A percentile compares a stretch with the other conserved stretches of the same genome.
Evolutionary conservation across 2,113 vertebrate species (phyloP).

Genomic region (Pundamilia nyererei): DNA sequence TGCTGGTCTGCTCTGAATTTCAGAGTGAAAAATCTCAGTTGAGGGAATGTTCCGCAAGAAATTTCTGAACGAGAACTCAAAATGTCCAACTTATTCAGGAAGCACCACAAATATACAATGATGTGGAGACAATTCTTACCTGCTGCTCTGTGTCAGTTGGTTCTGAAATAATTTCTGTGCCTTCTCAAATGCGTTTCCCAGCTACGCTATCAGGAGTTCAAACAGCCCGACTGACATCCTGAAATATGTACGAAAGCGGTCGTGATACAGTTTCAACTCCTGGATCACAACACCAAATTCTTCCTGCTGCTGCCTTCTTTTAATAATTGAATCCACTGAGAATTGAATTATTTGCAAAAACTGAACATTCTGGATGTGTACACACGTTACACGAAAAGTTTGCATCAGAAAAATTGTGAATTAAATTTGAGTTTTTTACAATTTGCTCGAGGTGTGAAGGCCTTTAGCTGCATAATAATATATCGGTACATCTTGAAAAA

Average conservation of each 20-base stretch:
- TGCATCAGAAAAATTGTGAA: neutral
- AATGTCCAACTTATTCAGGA: neutral
- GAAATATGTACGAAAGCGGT: neutral
- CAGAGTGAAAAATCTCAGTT: neutral
- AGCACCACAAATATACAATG: neutral
- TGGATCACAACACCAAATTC: neutral
- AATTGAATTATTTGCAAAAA: neutral
- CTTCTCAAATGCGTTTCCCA: neutral
- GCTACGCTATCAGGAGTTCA: neutral
- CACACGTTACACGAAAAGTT: neutral
- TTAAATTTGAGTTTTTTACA: neutral
- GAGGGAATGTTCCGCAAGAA: rapidly evolving
- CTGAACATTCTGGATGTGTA: neutral
- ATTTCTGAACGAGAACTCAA: neutral
- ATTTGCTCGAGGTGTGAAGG: neutral
- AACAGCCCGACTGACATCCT: neutral
- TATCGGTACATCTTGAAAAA: neutral
- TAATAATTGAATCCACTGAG: neutral
- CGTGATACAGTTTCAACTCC: neutral
- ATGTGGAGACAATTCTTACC: neutral
- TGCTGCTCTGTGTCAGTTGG: neutral
- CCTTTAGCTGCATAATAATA: neutral
- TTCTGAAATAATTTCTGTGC: neutral
- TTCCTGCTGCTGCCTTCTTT: neutral
- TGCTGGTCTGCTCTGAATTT: neutral